Conservation (phyloP, 2,797 vertebrate genomes). For the Characodon lateralis region DNA sequence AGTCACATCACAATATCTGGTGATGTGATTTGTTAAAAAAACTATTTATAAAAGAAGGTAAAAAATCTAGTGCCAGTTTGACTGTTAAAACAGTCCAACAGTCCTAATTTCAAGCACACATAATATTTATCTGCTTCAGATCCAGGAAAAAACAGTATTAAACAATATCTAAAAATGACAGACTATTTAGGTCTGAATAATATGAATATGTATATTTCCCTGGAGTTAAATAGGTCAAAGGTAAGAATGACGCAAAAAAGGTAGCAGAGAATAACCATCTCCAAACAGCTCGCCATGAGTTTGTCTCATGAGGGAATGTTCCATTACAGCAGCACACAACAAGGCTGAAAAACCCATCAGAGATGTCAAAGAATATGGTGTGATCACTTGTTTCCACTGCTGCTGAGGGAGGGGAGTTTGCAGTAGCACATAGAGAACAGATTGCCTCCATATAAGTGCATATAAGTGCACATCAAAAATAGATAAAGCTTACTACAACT, state of each 20-base stretch:
- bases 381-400: conserved; percentile 78
- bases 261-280: conserved; percentile 49
- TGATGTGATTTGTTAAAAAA: not conserved
- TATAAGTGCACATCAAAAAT: not conserved
- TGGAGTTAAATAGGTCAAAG: conserved; percentile 12
- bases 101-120: not conserved
- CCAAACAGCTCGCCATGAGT: conserved; percentile 65
- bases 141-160: not conserved
- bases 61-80: not conserved
- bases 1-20: not conserved
- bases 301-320: conserved; percentile 65
- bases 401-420: conserved; percentile 59
- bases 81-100: not conserved
- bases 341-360: conserved; percentile 73
- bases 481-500: not conserved
- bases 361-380: conserved; percentile 70
- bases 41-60: not conserved
- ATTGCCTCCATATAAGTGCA: not conserved
- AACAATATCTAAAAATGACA: not conserved
- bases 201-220: not conserved
- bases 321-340: conserved; percentile 71
- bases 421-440: conserved; percentile 16
- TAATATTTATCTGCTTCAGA: not conserved
- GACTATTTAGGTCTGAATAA: not conserved
- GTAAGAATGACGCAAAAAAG: conserved; percentile 4